phyloP scores from a whole-genome alignment of 2,888 invertebrate genomes.

The Saturnia japonica region DNA sequence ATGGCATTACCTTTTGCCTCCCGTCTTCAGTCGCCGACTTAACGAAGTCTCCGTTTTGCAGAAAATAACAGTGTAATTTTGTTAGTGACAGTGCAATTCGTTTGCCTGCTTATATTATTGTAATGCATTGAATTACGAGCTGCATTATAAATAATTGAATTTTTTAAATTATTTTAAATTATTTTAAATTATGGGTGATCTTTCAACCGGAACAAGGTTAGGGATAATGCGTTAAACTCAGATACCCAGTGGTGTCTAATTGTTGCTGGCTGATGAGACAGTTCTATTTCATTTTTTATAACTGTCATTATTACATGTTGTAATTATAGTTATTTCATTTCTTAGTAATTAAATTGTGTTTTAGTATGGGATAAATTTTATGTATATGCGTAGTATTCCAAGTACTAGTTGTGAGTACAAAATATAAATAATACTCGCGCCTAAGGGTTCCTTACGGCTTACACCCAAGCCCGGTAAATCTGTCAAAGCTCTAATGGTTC shows the following conservation, averaged over 20 bases:
- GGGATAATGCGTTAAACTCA: background rate
- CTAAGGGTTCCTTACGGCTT: too few relatives aligned
- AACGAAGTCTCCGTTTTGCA: slow-evolving; percentile 15
- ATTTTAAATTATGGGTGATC: background rate
- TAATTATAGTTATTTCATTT: too few relatives aligned
- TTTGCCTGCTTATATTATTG: background rate
- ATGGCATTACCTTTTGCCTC: slow-evolving; percentile 3
- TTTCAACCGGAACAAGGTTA: background rate
- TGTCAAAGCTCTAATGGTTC: too few relatives aligned
- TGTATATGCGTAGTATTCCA: too few relatives aligned
- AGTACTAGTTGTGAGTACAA: too few relatives aligned
- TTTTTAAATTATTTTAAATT: background rate
- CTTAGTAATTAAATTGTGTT: too few relatives aligned
- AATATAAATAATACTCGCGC: too few relatives aligned
- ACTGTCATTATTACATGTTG: too few relatives aligned
- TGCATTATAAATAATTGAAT: background rate
- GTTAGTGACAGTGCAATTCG: background rate
- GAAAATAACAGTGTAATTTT: slow-evolving; percentile 8
- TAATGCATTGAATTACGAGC: background rate
- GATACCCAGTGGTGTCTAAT: background rate
- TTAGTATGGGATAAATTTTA: too few relatives aligned
- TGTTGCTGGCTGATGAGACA: background rate
- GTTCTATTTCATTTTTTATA: too few relatives aligned
- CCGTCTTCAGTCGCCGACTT: slow-evolving; percentile 1
- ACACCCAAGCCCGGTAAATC: too few relatives aligned